Evolutionary conservation across 1,140 invertebrate genomes (phyloP), one percentile per base, ranked within the genome.

Genomic region (fruit fly (Drosophila melanogaster)): DNA sequence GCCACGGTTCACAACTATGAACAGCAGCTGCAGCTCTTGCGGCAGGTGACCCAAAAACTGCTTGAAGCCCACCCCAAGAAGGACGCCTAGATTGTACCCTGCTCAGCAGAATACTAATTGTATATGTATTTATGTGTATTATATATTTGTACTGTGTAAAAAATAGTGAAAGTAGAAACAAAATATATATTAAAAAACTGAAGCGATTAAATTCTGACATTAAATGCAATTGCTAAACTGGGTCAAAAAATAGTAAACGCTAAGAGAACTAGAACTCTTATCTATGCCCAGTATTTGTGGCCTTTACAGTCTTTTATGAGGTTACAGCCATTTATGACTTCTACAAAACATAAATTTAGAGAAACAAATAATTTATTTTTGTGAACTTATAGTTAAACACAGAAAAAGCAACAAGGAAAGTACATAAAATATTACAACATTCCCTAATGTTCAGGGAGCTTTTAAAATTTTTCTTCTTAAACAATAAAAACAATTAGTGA

Each of bases 1-100:
- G 54, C 49, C 35, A 60, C 62, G 8, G 72, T 87, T n/a, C 79
- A 90, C 33, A 74, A 89, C 26, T 89, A 89, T 33, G 79, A 89
- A 44, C 72, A 90, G 55, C 81, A 89, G 43, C 40, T 89, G 15
- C 80, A 89, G 35, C 41, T 89, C 17, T 50, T 89, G 44, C 73
- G 85, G 11, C 84, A 89, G 50, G 84, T 89, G 11, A 89, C 85
- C 4, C 84, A 89, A 35, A 77, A 77, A 17, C 73, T 89, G 26
- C 62, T 89, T 8, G 84, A 89, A 44, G 56, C 62, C 12, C 61
- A 87, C 41, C 75, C 76, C 51, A 80, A 89, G 47, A 65, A 75
- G 72, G 71, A 62, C 12, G 41, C 1, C 12, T 75, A 74, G 53
- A 15, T 47, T 30, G 17, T 44, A 55, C 37, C 14, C 74, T 77